Percentiles rank a stretch among this genome's conserved stretches.
These are phyloP conservation scores for Leptoclinus maculatus DNA, from an alignment of 2,797 vertebrate genomes.

Conservation along the genomic window DNA sequence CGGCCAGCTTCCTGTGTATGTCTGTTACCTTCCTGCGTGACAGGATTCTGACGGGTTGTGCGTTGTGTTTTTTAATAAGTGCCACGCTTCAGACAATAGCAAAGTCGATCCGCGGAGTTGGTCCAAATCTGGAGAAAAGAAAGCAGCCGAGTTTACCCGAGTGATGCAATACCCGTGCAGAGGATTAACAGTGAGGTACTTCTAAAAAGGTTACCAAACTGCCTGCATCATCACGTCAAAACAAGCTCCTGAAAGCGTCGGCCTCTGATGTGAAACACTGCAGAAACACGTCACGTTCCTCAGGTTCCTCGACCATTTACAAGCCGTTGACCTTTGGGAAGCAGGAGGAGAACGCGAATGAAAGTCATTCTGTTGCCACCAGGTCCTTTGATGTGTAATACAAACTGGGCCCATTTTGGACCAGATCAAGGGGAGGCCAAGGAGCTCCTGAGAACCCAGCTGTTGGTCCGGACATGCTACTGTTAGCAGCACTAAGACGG, in stretches of 20 bases:
- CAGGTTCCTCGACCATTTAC: background rate
- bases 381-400: conserved; percentile 56
- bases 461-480: conserved; percentile 52
- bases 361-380: conserved; percentile 37
- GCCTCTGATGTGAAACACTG: conserved; percentile 8
- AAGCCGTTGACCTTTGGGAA: conserved; percentile 2
- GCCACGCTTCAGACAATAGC: conserved; percentile 25
- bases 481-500: conserved; percentile 19
- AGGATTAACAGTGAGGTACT: background rate
- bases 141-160: background rate
- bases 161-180: background rate
- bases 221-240: background rate
- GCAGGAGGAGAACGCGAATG: conserved; percentile 2
- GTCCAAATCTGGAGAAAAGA: conserved; percentile 19
- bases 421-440: conserved; percentile 41
- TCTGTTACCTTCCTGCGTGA: conserved; percentile 66
- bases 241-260: background rate
- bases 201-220: background rate
- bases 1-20: conserved; percentile 55
- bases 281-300: conserved; percentile 8
- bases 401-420: conserved; percentile 42
- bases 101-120: background rate
- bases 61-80: conserved; percentile 17
- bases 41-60: conserved; percentile 50
- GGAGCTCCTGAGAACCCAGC: conserved; percentile 52